A percentile compares a stretch with the other conserved stretches of the same genome.
Evolutionary conservation across 2,797 vertebrate species (phyloP).

Genomic region (Melanotaenia trifasciata): DNA sequence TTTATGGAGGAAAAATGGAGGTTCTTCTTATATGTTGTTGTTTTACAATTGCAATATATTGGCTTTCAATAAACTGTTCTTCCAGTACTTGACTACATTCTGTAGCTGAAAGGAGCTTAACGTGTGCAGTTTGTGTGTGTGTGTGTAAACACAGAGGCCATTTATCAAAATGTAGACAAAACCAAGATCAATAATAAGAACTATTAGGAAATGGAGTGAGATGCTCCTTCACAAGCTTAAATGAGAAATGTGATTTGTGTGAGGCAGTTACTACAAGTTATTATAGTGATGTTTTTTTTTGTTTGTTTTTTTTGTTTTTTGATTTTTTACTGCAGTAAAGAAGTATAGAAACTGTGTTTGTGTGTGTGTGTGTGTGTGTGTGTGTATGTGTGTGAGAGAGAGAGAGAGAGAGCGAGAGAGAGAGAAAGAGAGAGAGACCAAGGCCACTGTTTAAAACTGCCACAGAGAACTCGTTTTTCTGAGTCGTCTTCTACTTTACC

Average conservation of each 20-base stretch:
- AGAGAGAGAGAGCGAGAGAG: background rate
- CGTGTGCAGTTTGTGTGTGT: conserved; percentile 10
- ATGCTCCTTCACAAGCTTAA: conserved; percentile 33
- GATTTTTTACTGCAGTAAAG: conserved; percentile 19
- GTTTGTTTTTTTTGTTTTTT: too few species aligned
- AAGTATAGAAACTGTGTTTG: background rate
- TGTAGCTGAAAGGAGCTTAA: background rate
- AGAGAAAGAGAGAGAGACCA: background rate
- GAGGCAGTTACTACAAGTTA: conserved; percentile 28
- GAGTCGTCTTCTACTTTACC: conserved; percentile 42
- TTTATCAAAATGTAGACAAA: conserved; percentile 55
- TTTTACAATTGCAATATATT: conserved; percentile 3
- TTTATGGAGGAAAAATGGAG: background rate
- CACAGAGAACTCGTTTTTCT: conserved; percentile 53
- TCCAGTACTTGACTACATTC: background rate
- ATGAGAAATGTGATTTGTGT: conserved; percentile 55
- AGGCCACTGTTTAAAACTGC: conserved; percentile 51
- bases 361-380: conserved; percentile 7
- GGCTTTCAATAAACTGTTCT: background rate
- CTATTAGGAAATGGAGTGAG: conserved; percentile 65
- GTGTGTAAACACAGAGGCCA: conserved; percentile 12
- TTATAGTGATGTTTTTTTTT: conserved; percentile 27
- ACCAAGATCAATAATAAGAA: conserved; percentile 55
- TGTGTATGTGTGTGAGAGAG: background rate
- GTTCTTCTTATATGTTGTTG: background rate